Evolutionary conservation across 2,888 invertebrate species (phyloP).

Genomic region (Leptopilina syphax): DNA sequence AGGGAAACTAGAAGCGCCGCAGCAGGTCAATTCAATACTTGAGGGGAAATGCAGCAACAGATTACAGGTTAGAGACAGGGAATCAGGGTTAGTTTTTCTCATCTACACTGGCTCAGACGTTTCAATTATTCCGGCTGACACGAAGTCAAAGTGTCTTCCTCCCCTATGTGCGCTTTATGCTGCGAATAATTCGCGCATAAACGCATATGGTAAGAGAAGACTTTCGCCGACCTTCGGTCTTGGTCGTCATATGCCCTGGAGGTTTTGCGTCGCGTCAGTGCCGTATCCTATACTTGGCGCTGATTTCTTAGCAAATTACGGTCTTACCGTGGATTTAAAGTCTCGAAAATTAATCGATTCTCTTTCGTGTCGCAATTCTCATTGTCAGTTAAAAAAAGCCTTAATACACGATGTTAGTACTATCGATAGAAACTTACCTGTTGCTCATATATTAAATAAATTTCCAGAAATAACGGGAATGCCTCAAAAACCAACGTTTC

Average conservation of each 20-base stretch:
- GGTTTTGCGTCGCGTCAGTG: conserved; percentile 26
- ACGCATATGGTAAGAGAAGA: too few species aligned
- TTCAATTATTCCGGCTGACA: background rate
- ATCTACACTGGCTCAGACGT: conserved; percentile 40
- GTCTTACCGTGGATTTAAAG: background rate
- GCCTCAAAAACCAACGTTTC: background rate
- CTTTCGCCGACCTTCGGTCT: too few species aligned
- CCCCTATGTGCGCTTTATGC: conserved; percentile 9
- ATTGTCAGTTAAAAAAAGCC: background rate
- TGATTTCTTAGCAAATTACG: conserved; percentile 11
- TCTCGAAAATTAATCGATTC: background rate
- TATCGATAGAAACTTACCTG: background rate
- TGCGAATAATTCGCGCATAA: background rate
- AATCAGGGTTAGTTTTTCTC: background rate
- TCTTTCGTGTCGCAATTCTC: background rate
- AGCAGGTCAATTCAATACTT: conserved; percentile 24
- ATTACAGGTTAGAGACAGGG: conserved; percentile 10
- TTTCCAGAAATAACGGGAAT: conserved; percentile 10
- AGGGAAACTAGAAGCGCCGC: conserved; percentile 42
- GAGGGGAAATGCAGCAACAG: background rate
- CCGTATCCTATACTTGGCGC: background rate
- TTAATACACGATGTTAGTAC: background rate
- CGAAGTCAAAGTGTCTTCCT: conserved; percentile 14
- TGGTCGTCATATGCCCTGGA: too few species aligned
- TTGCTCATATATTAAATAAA: background rate